Percentiles rank a stretch among this genome's conserved stretches.
Conservation (phyloP, 1,140 invertebrate genomes). For the Eueides isabella region DNA sequence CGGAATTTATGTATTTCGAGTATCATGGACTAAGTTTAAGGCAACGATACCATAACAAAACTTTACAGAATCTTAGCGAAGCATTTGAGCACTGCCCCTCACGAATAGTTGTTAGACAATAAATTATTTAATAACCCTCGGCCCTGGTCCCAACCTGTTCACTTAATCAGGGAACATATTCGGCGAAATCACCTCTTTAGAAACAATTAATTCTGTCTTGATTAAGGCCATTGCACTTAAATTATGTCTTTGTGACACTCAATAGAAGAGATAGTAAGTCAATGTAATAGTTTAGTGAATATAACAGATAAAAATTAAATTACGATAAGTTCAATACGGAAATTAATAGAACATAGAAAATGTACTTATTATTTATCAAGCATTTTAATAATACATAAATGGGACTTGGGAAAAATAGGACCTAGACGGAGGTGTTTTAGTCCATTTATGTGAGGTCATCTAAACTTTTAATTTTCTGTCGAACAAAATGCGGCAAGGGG, state of each 20-base stretch:
- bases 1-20: constrained; percentile 45
- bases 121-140: constrained; percentile 79
- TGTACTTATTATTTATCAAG: too few relatives aligned
- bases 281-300: background rate
- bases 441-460: constrained; percentile 43
- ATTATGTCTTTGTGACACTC: constrained; percentile 54
- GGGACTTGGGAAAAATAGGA: too few relatives aligned
- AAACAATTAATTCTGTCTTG: constrained; percentile 73
- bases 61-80: constrained; percentile 69
- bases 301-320: too few relatives aligned
- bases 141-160: constrained; percentile 61
- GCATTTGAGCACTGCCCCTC: constrained; percentile 65
- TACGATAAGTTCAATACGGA: background rate
- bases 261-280: constrained; percentile 36
- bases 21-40: constrained; percentile 60
- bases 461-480: constrained; percentile 75
- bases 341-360: too few relatives aligned
- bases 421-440: constrained; percentile 5
- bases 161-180: constrained; percentile 75
- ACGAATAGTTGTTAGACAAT: constrained; percentile 75
- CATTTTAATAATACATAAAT: too few relatives aligned
- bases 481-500: constrained; percentile 75
- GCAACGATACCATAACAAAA: constrained; percentile 62
- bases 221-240: constrained; percentile 62
- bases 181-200: constrained; percentile 72